Base-by-base conservation (phyloP, 2,888 invertebrate genomes). In the Heliothis peltigera region DNA sequence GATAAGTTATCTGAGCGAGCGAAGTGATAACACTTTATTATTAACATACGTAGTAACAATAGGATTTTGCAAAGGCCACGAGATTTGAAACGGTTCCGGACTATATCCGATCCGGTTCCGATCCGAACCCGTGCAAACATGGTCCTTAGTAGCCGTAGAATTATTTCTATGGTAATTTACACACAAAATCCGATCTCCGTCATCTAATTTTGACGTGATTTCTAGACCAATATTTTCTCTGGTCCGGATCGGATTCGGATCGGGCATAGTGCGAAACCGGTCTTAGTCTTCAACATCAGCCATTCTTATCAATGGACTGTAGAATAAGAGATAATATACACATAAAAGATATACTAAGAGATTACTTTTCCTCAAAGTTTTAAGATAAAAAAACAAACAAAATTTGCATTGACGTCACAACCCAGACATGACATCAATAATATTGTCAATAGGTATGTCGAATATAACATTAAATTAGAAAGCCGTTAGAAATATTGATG, bases 341-440 rank as follows among this genome's bases (percentile, higher is more conserved):
- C n/a, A 39, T 6, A 39, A 39, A 39, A 39, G 39, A 39, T n/a
- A 39, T n/a, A 32, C 10, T 39, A 39, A n/a, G n/a, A n/a, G 39
- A 39, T n/a, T 5, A 39, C 39, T 39, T 39, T 39, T 39, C 39
- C 39, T 39, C n/a, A n/a, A 3, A 1, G 1, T 39, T 39, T 35
- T n/a, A 39, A 39, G 5, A 39, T n/a, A n/a, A 39, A 39, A 15
- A 22, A 21, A 15, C 8, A 46, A 10, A 47, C 32, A 39, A 25
- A 54, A 70, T 28, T 64, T 1, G 19, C 55, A 71, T 68, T 64
- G 28, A 70, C 64, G 67, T 64, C 64, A 64, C 25, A 8, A 15
- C 32, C 19, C 32, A 4, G 32, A 21, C 18, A 48, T 48, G 64
- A 19, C 55, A 71, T 71, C 55, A 55, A 70, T 55, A 39, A 22